Percentiles rank a stretch among this genome's conserved stretches.
Conservation (phyloP, 2,113 vertebrate species). For the Ursus arctos region DNA sequence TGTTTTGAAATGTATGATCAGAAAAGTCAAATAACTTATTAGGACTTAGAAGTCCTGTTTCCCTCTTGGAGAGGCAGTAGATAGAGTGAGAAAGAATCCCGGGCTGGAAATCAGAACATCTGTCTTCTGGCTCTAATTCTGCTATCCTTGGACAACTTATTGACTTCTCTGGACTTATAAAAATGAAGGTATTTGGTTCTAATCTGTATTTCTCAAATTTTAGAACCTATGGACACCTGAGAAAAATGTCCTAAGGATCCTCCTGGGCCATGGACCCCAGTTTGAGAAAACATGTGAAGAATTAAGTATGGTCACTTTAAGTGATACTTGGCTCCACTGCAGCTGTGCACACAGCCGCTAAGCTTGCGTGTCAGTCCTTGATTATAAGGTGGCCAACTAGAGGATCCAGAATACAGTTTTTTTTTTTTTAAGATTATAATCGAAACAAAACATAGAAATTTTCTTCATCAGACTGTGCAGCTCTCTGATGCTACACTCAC, state of each 20-base stretch:
- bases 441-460: background rate
- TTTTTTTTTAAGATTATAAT: background rate
- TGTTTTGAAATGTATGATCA: background rate
- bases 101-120: background rate
- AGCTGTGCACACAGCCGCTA: background rate
- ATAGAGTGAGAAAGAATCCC: background rate
- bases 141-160: background rate
- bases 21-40: slow-evolving; percentile 14
- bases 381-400: background rate
- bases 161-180: background rate
- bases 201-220: slow-evolving; percentile 38
- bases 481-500: background rate
- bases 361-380: background rate
- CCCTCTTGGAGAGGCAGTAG: background rate
- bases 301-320: background rate
- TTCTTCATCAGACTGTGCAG: background rate
- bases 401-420: background rate
- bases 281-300: background rate
- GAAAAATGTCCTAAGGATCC: background rate
- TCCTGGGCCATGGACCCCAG: background rate
- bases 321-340: background rate
- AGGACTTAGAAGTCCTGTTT: background rate
- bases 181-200: background rate
- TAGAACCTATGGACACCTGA: background rate
- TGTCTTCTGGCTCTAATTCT: background rate